Conservation (phyloP, 2,888 invertebrate species). For the Ophion ventricosus region DNA sequence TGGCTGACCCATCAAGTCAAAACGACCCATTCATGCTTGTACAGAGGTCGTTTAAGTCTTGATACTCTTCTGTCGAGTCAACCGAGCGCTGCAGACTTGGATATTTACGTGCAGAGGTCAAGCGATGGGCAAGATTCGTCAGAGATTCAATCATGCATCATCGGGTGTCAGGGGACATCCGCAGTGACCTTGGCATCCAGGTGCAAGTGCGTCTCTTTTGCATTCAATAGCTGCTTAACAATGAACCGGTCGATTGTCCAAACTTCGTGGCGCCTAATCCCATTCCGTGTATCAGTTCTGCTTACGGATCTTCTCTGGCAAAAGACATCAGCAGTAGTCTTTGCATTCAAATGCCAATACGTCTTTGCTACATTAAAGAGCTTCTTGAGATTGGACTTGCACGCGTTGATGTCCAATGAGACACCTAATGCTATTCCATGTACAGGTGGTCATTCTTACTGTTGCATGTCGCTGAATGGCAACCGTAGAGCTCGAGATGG, state of each 20-base stretch:
- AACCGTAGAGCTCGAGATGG: no score
- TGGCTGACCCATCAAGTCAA: slow-evolving; percentile 8
- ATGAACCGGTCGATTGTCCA: neutral
- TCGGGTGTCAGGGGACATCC: neutral
- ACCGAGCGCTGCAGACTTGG: neutral
- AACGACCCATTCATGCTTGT: slow-evolving; percentile 15
- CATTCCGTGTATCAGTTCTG: no score
- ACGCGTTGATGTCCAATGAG: neutral
- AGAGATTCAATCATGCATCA: neutral
- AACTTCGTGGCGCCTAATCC: neutral
- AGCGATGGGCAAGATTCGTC: neutral
- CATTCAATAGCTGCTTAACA: neutral
- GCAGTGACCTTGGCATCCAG: neutral
- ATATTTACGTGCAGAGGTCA: neutral
- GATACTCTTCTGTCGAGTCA: neutral
- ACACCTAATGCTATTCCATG: no score
- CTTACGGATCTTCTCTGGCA: no score
- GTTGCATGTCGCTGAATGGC: no score
- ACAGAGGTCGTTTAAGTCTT: neutral
- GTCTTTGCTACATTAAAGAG: no score
- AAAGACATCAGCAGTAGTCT: no score
- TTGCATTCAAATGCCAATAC: no score
- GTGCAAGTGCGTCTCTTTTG: no score
- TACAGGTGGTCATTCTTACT: no score
- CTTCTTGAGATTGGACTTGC: neutral